phyloP scores from a whole-genome alignment of 2,113 vertebrate species.

The Chascanopsetta lugubris region DNA sequence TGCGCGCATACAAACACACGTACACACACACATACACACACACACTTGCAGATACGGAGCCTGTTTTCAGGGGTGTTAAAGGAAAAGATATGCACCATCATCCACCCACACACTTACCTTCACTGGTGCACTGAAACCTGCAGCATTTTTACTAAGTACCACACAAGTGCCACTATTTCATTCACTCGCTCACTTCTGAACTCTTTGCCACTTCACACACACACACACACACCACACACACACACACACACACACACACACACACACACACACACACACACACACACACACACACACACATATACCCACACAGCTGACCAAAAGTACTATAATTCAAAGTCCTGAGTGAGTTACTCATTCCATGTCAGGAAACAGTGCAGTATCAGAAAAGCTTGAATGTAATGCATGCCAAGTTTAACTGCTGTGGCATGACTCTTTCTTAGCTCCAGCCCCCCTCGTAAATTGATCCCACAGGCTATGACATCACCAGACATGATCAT shows the following conservation, averaged over 20 bases:
- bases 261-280: background rate
- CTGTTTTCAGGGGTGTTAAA: conserved; percentile 37
- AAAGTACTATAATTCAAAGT: background rate
- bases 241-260: background rate
- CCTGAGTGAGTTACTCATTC: background rate
- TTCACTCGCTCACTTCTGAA: conserved; percentile 50
- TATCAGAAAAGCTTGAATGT: too few relatives aligned
- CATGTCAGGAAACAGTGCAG: background rate
- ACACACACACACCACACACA: background rate
- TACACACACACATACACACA: conserved; percentile 11
- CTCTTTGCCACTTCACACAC: conserved; percentile 10
- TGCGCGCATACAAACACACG: conserved; percentile 33
- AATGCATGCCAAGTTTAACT: too few relatives aligned
- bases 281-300: background rate
- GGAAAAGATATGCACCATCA: conserved; percentile 52
- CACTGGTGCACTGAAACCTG: conserved; percentile 57
- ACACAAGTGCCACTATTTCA: conserved; percentile 46
- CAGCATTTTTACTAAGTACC: conserved; percentile 53
- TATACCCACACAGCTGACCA: background rate
- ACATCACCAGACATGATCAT: too few relatives aligned
- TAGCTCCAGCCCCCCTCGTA: too few relatives aligned
- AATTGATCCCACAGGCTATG: too few relatives aligned
- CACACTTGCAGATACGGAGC: conserved; percentile 33
- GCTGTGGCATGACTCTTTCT: too few relatives aligned
- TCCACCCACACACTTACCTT: conserved; percentile 69